A percentile compares a stretch with the other conserved stretches of the same genome.
Evolutionary conservation across 1,140 invertebrate species (phyloP).

Genomic region (Panonychus citri): DNA sequence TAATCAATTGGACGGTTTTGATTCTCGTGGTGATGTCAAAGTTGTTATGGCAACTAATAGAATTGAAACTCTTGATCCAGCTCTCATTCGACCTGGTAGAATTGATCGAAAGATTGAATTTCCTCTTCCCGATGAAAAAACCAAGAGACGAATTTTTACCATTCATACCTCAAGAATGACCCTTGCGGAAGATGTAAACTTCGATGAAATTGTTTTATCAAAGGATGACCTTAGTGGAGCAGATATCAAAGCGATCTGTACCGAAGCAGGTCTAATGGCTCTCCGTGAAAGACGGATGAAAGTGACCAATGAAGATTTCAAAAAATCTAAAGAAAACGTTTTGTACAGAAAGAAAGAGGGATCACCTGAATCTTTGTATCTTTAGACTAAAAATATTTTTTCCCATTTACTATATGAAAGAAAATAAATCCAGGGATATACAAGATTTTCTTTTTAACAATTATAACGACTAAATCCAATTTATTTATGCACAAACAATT

Average conservation of each 20-base stretch:
- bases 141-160: constrained; percentile 87
- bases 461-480: no score
- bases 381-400: constrained; percentile 33
- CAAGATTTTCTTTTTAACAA: no score
- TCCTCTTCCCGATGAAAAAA: constrained; percentile 96
- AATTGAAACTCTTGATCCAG: constrained; percentile 96
- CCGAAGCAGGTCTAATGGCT: constrained; percentile 94
- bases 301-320: constrained; percentile 97
- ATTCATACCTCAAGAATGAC: constrained; percentile 98
- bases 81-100: constrained; percentile 88
- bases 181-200: constrained; percentile 81
- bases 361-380: constrained; percentile 91
- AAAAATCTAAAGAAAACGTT: constrained; percentile 98
- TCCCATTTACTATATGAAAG: no score
- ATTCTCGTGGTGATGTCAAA: constrained; percentile 84
- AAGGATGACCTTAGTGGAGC: constrained; percentile 99
- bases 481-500: no score
- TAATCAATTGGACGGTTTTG: constrained; percentile 97
- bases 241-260: constrained; percentile 86
- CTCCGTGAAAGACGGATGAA: constrained; percentile 93
- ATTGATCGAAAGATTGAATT: constrained; percentile 99
- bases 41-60: constrained; percentile 98
- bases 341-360: constrained; percentile 98
- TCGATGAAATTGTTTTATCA: constrained; percentile 93
- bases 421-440: no score